Evolutionary conservation across 2,797 vertebrate species (phyloP), one percentile per base, ranked within the genome.

Genomic region (Austrolebias charrua): DNA sequence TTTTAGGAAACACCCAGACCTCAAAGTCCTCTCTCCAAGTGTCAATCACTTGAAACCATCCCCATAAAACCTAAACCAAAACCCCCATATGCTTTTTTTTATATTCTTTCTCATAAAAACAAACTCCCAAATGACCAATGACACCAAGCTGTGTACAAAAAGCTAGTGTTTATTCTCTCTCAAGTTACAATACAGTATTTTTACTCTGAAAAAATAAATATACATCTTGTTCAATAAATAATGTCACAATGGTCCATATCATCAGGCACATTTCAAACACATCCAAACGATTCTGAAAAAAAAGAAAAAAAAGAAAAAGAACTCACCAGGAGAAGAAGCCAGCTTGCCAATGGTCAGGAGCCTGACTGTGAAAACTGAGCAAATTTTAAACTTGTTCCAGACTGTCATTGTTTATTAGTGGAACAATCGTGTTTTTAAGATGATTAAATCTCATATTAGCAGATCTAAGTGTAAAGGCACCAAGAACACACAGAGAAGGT

Each of bases 211-310:
- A 60, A 78, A 91, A 92, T 90, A 92, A 93, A 93, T 92, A 93
- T 91, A 89, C 85, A 88, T 90, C 75, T 83, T 75, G 76, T 86
- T 92, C 85, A 93, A 93, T 94, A 93, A 94, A 94, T 94, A 93
- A 80, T 70, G 84, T 78, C 89, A 69, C 84, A 81, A 82, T 79
- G 55, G 63, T 64, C 76, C 79, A 84, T 70, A 74, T 72, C 43
- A 63, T 63, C 64, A 80, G 79, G 69, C 80, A 83, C 85, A 79
- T 77, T 68, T 66, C 47, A 74, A 76, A 79, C 57, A 78, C 60
- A 70, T 53, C 59, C 80, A 52, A 76, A 71, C 35, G 69, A 42
- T 71, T 75, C 55, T 59, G 18, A 33, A 69, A 53, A 77, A 73
- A n/a, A n/a, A n/a, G n/a, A 11, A 55, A 75, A 55, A 13, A n/a